phyloP scores from a whole-genome alignment of 35 echinoderm and acorn worm genomes.

The Patiria miniata region DNA sequence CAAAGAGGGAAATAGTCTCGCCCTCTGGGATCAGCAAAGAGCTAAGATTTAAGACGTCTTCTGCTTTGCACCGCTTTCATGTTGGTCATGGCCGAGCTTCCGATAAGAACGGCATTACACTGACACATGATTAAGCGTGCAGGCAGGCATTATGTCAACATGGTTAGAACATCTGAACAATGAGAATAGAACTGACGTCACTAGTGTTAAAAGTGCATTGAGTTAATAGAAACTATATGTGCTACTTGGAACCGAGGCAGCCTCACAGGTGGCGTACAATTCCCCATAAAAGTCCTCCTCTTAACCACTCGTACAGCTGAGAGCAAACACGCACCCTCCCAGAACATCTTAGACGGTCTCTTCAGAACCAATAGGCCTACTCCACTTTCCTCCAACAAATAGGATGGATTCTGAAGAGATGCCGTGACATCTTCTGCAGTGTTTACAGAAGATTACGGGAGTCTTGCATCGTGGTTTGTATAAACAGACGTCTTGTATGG shows the following conservation, averaged over 20 bases:
- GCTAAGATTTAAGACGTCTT: too few relatives aligned
- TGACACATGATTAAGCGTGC: too few relatives aligned
- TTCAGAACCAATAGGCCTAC: conserved; percentile 6
- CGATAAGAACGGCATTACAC: too few relatives aligned
- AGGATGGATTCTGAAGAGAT: conserved; percentile 13
- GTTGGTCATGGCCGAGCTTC: too few relatives aligned
- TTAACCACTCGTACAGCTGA: not conserved
- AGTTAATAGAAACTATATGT: too few relatives aligned
- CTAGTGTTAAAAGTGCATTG: too few relatives aligned
- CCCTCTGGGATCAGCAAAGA: too few relatives aligned
- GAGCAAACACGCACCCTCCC: not conserved
- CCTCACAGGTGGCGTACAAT: not conserved
- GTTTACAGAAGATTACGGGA: conserved; percentile 6
- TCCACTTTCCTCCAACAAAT: not conserved
- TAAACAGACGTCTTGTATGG: conserved; percentile 1
- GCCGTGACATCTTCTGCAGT: not conserved
- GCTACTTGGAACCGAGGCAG: not conserved
- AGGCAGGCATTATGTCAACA: too few relatives aligned
- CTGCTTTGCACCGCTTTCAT: too few relatives aligned
- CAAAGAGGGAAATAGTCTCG: too few relatives aligned
- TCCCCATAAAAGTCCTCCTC: not conserved
- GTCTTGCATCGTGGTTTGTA: not conserved
- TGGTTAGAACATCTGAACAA: too few relatives aligned
- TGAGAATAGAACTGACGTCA: too few relatives aligned
- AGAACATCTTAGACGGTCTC: not conserved